Evolutionary conservation across 30 jellyfish, hydroid and myxozoan genomes (phyloP).

Genomic region (Haliclystus octoradiatus): DNA sequence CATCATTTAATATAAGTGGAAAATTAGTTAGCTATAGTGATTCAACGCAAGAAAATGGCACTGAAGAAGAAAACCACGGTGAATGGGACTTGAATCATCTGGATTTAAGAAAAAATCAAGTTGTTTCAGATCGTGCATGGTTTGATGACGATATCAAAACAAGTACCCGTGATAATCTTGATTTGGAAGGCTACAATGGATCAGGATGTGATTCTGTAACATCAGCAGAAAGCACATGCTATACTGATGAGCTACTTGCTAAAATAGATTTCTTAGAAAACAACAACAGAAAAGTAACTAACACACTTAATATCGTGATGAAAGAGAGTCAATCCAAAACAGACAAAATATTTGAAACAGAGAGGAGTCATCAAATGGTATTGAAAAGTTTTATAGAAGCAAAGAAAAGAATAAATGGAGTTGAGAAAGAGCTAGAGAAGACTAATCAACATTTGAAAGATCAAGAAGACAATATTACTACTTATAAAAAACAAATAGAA

Average conservation of each 20-base stretch:
- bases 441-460: constrained; percentile 12
- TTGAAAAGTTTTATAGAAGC: constrained; percentile 10
- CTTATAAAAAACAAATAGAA: constrained; percentile 14
- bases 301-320: constrained; percentile 45
- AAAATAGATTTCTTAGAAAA: constrained; percentile 12
- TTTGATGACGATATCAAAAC: background rate
- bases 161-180: background rate
- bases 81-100: too few species aligned
- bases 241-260: background rate
- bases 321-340: constrained; percentile 37
- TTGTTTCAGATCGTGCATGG: too few species aligned
- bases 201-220: background rate
- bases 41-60: too few species aligned
- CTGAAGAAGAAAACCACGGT: too few species aligned
- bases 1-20: too few species aligned
- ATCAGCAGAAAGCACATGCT: background rate
- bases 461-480: constrained; percentile 18
- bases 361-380: background rate
- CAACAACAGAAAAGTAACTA: constrained; percentile 36
- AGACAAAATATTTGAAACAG: constrained; percentile 15
- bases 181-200: background rate
- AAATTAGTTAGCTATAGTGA: too few species aligned
- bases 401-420: constrained; percentile 13
- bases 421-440: constrained; percentile 7
- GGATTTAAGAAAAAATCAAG: too few species aligned